Percentiles rank a stretch among this genome's conserved stretches.
phyloP scores from a whole-genome alignment of 2,797 vertebrate species.

The Ctenosaura bakeri region DNA sequence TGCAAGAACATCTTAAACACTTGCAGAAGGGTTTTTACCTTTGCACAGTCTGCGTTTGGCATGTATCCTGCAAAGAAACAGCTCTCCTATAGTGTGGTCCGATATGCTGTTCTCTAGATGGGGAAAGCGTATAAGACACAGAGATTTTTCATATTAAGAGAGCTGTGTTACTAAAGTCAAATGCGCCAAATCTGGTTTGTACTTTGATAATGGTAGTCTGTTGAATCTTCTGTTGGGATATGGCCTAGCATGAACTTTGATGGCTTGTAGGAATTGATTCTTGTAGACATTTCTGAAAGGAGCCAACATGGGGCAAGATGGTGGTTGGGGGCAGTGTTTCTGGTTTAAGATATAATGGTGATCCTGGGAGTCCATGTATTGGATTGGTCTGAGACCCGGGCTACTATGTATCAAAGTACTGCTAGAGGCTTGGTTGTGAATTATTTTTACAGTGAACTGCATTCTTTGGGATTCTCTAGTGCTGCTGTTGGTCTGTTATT shows the following conservation, averaged over 20 bases:
- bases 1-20: conserved; percentile 35
- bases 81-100: neutral
- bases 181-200: neutral
- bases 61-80: neutral
- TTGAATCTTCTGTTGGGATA: neutral
- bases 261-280: neutral
- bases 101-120: neutral
- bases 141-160: neutral
- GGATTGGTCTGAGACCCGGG: conserved; percentile 15
- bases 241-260: neutral
- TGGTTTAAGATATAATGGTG: neutral
- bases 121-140: neutral
- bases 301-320: conserved; percentile 22
- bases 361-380: neutral
- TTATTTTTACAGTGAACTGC: neutral
- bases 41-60: conserved; percentile 29
- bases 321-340: neutral
- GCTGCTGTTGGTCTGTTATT: conserved; percentile 13
- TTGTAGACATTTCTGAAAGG: neutral
- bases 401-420: conserved; percentile 15
- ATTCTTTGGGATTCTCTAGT: neutral
- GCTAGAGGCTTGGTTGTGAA: neutral
- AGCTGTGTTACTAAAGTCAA: neutral
- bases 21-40: conserved; percentile 10
- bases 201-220: neutral